These are phyloP conservation scores for Cyclophora albipunctata DNA, from an alignment of 2,888 invertebrate genomes.

Conservation along the genomic window DNA sequence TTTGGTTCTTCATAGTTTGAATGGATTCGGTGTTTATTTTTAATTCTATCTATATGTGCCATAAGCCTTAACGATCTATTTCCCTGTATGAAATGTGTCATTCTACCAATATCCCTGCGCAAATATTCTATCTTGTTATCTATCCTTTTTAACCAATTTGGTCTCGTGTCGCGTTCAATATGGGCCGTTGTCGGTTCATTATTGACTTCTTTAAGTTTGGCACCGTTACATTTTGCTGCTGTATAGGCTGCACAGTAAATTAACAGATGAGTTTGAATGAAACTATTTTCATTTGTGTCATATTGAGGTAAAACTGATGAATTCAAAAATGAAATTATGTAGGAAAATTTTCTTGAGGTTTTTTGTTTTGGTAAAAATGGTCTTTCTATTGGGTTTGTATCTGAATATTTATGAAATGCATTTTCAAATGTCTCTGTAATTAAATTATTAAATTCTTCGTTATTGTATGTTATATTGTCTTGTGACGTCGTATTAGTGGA, in stretches of 20 bases:
- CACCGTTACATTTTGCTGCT: not conserved
- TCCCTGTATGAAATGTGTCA: not conserved
- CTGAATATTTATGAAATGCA: no score
- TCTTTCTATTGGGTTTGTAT: no score
- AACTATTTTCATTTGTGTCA: not conserved
- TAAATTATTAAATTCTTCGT: no score
- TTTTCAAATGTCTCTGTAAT: no score
- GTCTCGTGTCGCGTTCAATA: not conserved
- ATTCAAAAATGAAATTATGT: constrained; percentile 7
- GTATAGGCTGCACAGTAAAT: not conserved
- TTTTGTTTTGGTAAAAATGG: constrained; percentile 11
- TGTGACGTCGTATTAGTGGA: no score
- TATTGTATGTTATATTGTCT: no score
- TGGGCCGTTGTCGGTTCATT: not conserved
- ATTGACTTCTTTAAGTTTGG: not conserved
- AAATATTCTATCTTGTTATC: not conserved
- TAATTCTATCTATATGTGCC: not conserved
- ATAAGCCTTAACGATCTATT: constrained; percentile 7
- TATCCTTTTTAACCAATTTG: not conserved
- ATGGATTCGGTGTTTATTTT: no score
- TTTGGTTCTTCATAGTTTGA: no score
- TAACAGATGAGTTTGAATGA: not conserved
- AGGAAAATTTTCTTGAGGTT: constrained; percentile 6
- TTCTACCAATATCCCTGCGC: not conserved
- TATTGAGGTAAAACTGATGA: constrained; percentile 3